These are phyloP conservation scores for Ctenopoma kingsleyae DNA, from an alignment of 2,797 vertebrate genomes.

Conservation along the genomic window DNA sequence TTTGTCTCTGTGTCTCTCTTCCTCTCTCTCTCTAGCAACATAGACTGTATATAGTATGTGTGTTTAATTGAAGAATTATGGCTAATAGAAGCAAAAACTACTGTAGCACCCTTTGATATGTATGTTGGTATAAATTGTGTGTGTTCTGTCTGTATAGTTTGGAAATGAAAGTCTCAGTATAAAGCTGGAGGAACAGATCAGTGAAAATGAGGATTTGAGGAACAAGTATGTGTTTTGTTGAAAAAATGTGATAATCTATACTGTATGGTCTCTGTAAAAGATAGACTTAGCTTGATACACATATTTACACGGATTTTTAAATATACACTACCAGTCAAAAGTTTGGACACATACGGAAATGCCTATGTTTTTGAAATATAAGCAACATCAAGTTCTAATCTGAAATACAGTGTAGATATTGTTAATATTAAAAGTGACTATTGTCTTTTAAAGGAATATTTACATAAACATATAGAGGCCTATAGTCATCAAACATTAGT, in stretches of 20 bases:
- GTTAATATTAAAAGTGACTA: too few species aligned
- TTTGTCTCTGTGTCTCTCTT: background rate
- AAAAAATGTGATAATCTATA: background rate
- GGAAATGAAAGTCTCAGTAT: conserved; percentile 93
- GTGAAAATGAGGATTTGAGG: conserved; percentile 92
- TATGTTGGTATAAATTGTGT: background rate
- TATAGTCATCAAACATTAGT: too few species aligned
- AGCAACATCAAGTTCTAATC: too few species aligned
- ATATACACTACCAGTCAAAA: too few species aligned
- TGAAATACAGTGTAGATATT: too few species aligned
- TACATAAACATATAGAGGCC: too few species aligned
- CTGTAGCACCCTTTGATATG: background rate
- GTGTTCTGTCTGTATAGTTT: conserved; percentile 83
- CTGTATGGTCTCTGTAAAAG: background rate
- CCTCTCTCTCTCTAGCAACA: background rate
- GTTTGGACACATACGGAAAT: too few species aligned
- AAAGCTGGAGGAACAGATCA: conserved; percentile 92
- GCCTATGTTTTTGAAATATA: too few species aligned
- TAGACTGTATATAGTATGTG: background rate
- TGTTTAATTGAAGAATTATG: background rate
- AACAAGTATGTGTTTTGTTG: conserved; percentile 88
- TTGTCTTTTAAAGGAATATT: too few species aligned
- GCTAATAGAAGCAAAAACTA: background rate
- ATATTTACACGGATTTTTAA: background rate
- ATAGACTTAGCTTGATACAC: background rate